Evolutionary conservation across 1,140 invertebrate species (phyloP).

Genomic region (Drosophila sechellia): DNA sequence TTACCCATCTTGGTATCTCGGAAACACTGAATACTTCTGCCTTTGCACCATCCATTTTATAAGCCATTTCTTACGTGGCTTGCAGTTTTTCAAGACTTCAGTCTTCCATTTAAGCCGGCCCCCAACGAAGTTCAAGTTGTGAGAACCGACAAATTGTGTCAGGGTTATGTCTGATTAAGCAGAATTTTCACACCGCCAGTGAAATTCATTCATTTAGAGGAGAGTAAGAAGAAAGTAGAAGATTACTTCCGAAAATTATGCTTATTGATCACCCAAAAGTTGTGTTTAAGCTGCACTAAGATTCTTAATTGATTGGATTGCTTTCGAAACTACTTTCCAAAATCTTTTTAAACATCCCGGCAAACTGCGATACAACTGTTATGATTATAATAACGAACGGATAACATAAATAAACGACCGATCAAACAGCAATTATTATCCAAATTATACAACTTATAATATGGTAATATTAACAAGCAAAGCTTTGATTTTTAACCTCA

Average conservation of each 20-base stretch:
- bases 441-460: no score
- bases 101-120: conserved; percentile 1
- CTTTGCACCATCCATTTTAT: conserved; percentile 17
- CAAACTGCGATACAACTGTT: no score
- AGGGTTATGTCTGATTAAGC: conserved; percentile 14
- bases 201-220: conserved; percentile 24
- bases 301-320: no score
- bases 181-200: conserved; percentile 1
- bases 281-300: no score
- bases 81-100: conserved; percentile 31
- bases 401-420: no score
- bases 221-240: background rate
- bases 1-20: conserved; percentile 31
- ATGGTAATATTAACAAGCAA: no score
- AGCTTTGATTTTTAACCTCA: background rate
- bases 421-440: no score
- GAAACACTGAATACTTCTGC: conserved; percentile 20
- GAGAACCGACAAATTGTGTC: conserved; percentile 27
- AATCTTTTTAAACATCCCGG: no score
- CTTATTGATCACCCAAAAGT: no score
- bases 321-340: no score
- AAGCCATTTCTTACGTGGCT: conserved; percentile 23
- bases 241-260: background rate
- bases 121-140: conserved; percentile 47
- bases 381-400: no score